These are phyloP conservation scores for Hydrolagus affinis DNA, from an alignment of 2,113 vertebrate genomes.

Conservation along the genomic window DNA sequence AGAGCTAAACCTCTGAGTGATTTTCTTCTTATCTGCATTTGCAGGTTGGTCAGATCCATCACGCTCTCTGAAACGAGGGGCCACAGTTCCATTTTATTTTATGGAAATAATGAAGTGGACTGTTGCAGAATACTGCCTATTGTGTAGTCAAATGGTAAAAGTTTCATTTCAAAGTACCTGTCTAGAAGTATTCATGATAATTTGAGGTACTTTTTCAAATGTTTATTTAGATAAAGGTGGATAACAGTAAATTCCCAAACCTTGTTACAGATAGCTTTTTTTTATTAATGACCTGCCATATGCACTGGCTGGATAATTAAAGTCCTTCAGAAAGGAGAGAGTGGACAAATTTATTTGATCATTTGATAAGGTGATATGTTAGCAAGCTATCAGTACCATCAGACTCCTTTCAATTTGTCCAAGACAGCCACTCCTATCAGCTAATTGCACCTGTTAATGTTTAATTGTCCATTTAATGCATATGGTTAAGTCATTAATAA, in stretches of 20 bases:
- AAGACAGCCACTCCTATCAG: slow-evolving; percentile 77
- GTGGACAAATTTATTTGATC: slow-evolving; percentile 93
- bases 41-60: slow-evolving; percentile 89
- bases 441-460: slow-evolving; percentile 95
- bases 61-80: slow-evolving; percentile 61
- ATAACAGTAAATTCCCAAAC: slow-evolving; percentile 71
- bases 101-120: slow-evolving; percentile 38
- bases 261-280: slow-evolving; percentile 85
- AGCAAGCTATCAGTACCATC: slow-evolving; percentile 83
- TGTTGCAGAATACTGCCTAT: slow-evolving; percentile 36
- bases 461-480: slow-evolving; percentile 91
- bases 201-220: slow-evolving; percentile 80
- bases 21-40: slow-evolving; percentile 86
- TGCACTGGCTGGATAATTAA: slow-evolving; percentile 86
- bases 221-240: slow-evolving; percentile 86
- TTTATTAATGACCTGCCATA: slow-evolving; percentile 99
- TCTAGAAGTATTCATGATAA: slow-evolving; percentile 71
- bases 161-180: slow-evolving; percentile 66
- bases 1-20: slow-evolving; percentile 57
- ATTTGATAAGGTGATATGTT: slow-evolving; percentile 88
- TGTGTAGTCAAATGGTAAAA: slow-evolving; percentile 42
- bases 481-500: slow-evolving; percentile 87
- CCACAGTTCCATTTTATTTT: slow-evolving; percentile 61
- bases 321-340: slow-evolving; percentile 67
- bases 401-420: slow-evolving; percentile 74